These are phyloP conservation scores for Alexandromys fortis DNA, from an alignment of 2,113 vertebrate genomes.

Conservation along the genomic window DNA sequence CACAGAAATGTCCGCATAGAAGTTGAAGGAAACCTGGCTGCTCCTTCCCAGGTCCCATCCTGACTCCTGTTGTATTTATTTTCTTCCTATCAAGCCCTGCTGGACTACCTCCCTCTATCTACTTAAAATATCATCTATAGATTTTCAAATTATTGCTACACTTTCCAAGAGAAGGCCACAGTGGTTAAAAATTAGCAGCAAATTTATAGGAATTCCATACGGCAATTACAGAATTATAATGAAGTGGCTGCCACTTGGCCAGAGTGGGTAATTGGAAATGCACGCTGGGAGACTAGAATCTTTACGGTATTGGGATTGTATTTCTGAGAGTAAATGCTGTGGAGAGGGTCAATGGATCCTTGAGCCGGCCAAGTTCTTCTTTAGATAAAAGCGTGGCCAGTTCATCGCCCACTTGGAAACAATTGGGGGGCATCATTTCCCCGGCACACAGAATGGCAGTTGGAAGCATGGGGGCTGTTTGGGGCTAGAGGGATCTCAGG, in stretches of 20 bases:
- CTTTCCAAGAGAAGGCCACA: conserved; percentile 51
- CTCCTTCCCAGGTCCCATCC: background rate
- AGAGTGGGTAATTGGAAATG: conserved; percentile 69
- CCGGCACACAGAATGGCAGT: background rate
- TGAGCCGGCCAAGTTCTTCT: background rate
- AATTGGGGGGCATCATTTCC: background rate
- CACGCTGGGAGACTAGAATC: conserved; percentile 53
- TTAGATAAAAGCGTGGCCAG: background rate
- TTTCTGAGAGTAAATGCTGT: conserved; percentile 40
- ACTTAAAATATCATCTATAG: conserved; percentile 63
- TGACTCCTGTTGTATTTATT: background rate
- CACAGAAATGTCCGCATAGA: background rate
- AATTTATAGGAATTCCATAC: conserved; percentile 55
- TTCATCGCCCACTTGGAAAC: background rate
- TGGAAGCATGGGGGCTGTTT: rapidly evolving
- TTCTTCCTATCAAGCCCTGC: background rate
- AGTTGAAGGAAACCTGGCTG: background rate
- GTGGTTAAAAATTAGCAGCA: conserved; percentile 65
- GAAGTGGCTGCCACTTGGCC: conserved; percentile 63
- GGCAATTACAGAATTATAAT: conserved; percentile 65
- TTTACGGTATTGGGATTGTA: conserved; percentile 53
- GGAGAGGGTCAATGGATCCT: conserved; percentile 39
- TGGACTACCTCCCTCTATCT: background rate
- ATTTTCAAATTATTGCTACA: conserved; percentile 64
- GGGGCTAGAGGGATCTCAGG: background rate